Evolutionary conservation across 2,888 invertebrate species (phyloP).

Genomic region (Scaptomyza cyrtandrae): DNA sequence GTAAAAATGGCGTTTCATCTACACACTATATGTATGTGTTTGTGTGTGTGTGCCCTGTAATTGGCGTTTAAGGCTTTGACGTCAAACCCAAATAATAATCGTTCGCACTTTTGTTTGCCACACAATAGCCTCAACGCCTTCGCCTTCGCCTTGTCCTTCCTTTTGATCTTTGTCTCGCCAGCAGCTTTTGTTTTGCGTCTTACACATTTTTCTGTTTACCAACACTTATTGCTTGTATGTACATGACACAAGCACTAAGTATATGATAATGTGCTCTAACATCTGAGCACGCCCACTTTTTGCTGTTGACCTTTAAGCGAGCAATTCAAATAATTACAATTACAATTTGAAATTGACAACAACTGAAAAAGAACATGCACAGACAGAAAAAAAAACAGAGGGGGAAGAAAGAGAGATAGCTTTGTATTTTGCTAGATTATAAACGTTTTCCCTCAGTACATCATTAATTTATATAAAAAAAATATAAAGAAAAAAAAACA

Average conservation of each 20-base stretch:
- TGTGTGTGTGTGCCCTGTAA: constrained; percentile 52
- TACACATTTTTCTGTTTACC: constrained; percentile 12
- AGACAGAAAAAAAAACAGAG: background rate
- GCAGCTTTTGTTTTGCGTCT: constrained; percentile 43
- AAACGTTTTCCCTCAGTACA: constrained; percentile 52
- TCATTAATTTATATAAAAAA: constrained; percentile 65
- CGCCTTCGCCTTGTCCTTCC: background rate
- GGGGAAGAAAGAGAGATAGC: background rate
- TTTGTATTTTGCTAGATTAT: constrained; percentile 31
- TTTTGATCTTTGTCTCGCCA: background rate
- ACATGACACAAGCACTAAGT: constrained; percentile 1
- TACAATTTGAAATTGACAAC: constrained; percentile 64
- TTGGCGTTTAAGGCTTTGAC: constrained; percentile 79
- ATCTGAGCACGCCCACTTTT: constrained; percentile 15
- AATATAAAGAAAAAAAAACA: constrained; percentile 7
- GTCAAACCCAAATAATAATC: constrained; percentile 80
- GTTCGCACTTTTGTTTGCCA: constrained; percentile 71
- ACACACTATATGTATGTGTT: constrained; percentile 14
- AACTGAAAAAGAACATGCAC: constrained; percentile 2
- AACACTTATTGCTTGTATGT: constrained; percentile 13
- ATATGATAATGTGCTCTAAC: constrained; percentile 31
- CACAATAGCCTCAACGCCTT: constrained; percentile 13
- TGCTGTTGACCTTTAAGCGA: constrained; percentile 54
- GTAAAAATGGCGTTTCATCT: constrained; percentile 40
- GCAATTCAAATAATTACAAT: constrained; percentile 73